Conservation (phyloP, 2,888 invertebrate species). For the Brenthis hecate region DNA sequence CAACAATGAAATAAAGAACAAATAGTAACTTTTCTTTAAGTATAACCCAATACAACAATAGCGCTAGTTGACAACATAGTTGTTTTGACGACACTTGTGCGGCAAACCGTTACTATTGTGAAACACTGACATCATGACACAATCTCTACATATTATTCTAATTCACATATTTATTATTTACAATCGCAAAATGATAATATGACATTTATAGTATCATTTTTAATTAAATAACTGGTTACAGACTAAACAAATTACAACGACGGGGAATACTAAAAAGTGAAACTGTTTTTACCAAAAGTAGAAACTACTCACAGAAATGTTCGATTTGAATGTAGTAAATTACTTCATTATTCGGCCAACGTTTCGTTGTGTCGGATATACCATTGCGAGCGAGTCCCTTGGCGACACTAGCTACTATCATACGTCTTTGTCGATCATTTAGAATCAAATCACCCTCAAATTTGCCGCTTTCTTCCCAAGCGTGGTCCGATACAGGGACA, state of each 20-base stretch:
- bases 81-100: slow-evolving; percentile 25
- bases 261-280: slow-evolving; percentile 5
- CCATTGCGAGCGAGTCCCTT: slow-evolving; percentile 75
- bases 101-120: slow-evolving; percentile 16
- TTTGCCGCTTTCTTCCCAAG: slow-evolving; percentile 79
- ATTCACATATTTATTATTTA: no score
- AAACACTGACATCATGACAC: not conserved
- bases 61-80: slow-evolving; percentile 20
- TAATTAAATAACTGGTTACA: not conserved
- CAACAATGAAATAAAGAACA: not conserved
- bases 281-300: not conserved
- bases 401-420: slow-evolving; percentile 68
- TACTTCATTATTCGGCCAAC: slow-evolving; percentile 76
- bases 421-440: slow-evolving; percentile 70
- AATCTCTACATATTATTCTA: not conserved
- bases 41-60: slow-evolving; percentile 29
- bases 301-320: slow-evolving; percentile 69
- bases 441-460: slow-evolving; percentile 80
- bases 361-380: slow-evolving; percentile 67
- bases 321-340: slow-evolving; percentile 71
- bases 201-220: no score
- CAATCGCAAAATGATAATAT: no score
- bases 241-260: not conserved
- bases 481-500: slow-evolving; percentile 62
- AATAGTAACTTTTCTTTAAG: slow-evolving; percentile 16